phyloP scores from a whole-genome alignment of 2,888 invertebrate genomes.

The Marronus borbonicus region DNA sequence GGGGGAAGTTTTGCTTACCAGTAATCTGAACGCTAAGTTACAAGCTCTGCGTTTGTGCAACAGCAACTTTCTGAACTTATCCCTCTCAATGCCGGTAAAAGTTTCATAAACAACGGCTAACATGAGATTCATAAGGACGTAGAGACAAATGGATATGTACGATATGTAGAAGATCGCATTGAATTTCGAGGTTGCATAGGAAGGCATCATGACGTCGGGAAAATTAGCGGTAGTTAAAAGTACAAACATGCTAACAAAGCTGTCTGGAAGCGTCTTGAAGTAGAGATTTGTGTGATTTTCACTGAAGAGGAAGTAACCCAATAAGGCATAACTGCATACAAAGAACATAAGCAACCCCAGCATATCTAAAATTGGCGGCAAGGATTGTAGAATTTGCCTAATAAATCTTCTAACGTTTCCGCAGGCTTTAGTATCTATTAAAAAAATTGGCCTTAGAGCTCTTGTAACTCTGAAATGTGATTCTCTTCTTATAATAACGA shows the following conservation, averaged over 20 bases:
- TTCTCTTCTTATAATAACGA: conserved; percentile 84
- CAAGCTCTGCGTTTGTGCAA: conserved; percentile 88
- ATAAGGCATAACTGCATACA: conserved; percentile 85
- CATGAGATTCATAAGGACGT: conserved; percentile 74
- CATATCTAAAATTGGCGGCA: conserved; percentile 93
- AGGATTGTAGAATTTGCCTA: conserved; percentile 85
- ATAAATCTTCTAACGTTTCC: conserved; percentile 85
- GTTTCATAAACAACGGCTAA: conserved; percentile 93
- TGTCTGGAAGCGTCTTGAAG: conserved; percentile 84
- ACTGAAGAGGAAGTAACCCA: conserved; percentile 88
- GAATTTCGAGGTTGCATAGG: conserved; percentile 86
- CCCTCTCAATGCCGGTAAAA: conserved; percentile 88
- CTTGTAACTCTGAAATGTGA: conserved; percentile 91
- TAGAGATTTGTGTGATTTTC: conserved; percentile 82
- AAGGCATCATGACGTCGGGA: conserved; percentile 95
- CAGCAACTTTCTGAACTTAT: conserved; percentile 87
- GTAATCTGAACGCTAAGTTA: conserved; percentile 84
- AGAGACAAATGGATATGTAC: conserved; percentile 83
- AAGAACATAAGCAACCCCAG: conserved; percentile 87
- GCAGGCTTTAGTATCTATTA: conserved; percentile 89
- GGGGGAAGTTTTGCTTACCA: conserved; percentile 84
- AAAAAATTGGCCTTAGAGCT: conserved; percentile 88
- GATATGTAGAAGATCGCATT: conserved; percentile 90
- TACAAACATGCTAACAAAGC: conserved; percentile 91
- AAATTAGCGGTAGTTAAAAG: conserved; percentile 93